Base-by-base conservation (phyloP, 2,888 invertebrate genomes). In the Scaptomyza reducta region DNA sequence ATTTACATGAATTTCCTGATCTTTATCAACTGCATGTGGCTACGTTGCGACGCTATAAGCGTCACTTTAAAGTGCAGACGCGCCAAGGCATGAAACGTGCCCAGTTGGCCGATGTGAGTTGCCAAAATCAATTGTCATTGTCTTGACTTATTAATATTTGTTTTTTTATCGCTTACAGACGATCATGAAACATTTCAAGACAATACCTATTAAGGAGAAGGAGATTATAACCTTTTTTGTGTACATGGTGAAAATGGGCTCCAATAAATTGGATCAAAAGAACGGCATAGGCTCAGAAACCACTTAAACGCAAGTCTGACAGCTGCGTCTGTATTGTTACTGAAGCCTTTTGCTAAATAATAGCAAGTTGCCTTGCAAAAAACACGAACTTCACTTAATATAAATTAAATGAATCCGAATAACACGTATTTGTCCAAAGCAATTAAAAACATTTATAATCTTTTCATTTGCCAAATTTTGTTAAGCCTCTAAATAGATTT, bases 171-270 rank as follows among this genome's bases (percentile, higher is more conserved):
- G 10, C 16, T 50, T 94, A 27, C 94, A 98, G 98, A 95, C 96
- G 56, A 94, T 99, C 56, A 96, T 97, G 93, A 96, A 98, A 91
- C 99, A 99, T 92, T 99, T 99, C 92, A 97, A 97, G 92, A 96
- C 97, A 64, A 96, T 99, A 91, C 97, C 97, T 41, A 97, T 99
- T 13, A 95, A 96, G 87, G 98, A 99, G 91, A 99, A 98, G 91
- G 98, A 99, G 92, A 96, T 97, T 49, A 93, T 98, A 70, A 97
- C 98, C 50, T 97, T 96, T 90, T 99, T 99, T 91, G 97, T 99
- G 87, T 98, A 98, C 91, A 97, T 97, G 93, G 97, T 98, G 4
- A 98, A 98, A 93, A 97, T 97, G 54, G 97, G 98, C 65, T 90
- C 91, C 16, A 92, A 92, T 70, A 92, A 92, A 81, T 76, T 92